These are phyloP conservation scores for Hiodon tergisus DNA, from an alignment of 2,113 vertebrate genomes.

Conservation along the genomic window DNA sequence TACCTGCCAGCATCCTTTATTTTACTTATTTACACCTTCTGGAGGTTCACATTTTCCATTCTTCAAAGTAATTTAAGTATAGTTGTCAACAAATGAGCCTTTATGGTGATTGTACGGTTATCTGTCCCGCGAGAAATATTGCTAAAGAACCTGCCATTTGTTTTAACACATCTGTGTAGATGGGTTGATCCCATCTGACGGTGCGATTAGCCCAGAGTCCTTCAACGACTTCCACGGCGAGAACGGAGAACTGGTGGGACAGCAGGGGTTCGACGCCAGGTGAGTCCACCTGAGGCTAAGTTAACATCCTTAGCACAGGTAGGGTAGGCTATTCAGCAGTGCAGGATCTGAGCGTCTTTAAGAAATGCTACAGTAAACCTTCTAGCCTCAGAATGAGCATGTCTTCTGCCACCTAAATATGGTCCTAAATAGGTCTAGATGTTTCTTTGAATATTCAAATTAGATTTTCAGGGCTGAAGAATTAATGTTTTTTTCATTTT, in stretches of 20 bases:
- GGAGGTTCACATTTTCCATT: too few relatives aligned
- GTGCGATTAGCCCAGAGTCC: slow-evolving; percentile 81
- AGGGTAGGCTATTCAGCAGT: too few relatives aligned
- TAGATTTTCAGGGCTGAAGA: not conserved
- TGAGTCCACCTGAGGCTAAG: slow-evolving; percentile 40
- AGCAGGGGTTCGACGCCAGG: slow-evolving; percentile 69
- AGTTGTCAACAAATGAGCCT: too few relatives aligned
- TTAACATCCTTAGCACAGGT: too few relatives aligned
- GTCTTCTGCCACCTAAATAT: slow-evolving; percentile 8
- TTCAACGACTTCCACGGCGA: slow-evolving; percentile 76
- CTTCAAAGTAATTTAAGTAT: too few relatives aligned
- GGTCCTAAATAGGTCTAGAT: slow-evolving; percentile 21
- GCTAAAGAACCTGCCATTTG: too few relatives aligned
- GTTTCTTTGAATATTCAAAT: not conserved
- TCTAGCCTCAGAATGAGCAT: slow-evolving; percentile 48
- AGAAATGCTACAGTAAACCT: not conserved
- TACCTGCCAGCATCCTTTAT: too few relatives aligned
- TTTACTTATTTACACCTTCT: too few relatives aligned
- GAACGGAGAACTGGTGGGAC: slow-evolving; percentile 78
- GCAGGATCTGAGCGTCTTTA: not conserved
- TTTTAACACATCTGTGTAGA: slow-evolving; percentile 54
- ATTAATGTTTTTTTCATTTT: slow-evolving; percentile 16
- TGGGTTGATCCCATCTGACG: slow-evolving; percentile 79
- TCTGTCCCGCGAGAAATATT: too few relatives aligned
- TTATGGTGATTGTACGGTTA: too few relatives aligned